A percentile compares a stretch with the other conserved stretches of the same genome.
Conservation (phyloP, 53 echinoderm and acorn worm species). For the Paracentrotus lividus region DNA sequence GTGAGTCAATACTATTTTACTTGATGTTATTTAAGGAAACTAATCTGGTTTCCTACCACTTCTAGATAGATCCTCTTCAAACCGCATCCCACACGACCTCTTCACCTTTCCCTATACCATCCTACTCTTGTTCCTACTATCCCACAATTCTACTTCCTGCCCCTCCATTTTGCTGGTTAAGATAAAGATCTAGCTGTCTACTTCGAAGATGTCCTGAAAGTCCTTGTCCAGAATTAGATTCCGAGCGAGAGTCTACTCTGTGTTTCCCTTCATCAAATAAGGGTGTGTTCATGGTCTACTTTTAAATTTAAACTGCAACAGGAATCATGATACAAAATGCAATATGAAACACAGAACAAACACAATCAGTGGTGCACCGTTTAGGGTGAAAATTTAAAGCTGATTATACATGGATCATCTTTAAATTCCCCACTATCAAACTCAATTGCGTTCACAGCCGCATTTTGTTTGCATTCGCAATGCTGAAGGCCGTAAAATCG, state of each 20-base stretch:
- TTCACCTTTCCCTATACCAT: background rate
- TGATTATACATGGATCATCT: too few relatives aligned
- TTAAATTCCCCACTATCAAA: too few relatives aligned
- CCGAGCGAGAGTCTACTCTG: background rate
- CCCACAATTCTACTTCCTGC: conserved; percentile 16
- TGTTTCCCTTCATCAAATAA: conserved; percentile 52
- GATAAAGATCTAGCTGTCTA: conserved; percentile 15
- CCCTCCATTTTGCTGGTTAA: background rate
- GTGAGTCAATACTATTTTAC: background rate
- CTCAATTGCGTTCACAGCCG: too few relatives aligned
- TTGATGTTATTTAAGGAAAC: conserved; percentile 38
- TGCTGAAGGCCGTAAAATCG: too few relatives aligned
- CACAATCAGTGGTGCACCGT: too few relatives aligned
- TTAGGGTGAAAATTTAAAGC: too few relatives aligned
- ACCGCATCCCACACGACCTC: conserved; percentile 28
- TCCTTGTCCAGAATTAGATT: conserved; percentile 38
- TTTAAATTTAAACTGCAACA: too few relatives aligned
- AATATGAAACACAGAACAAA: too few relatives aligned
- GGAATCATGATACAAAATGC: too few relatives aligned
- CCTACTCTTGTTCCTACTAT: background rate
- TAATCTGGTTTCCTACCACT: conserved; percentile 39
- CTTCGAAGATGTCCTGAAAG: background rate
- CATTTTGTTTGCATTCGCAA: too few relatives aligned
- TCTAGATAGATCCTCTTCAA: background rate
- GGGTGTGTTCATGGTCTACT: too few relatives aligned